Evolutionary conservation across 2,888 invertebrate genomes (phyloP).

Genomic region (Nymphalis polychloros): DNA sequence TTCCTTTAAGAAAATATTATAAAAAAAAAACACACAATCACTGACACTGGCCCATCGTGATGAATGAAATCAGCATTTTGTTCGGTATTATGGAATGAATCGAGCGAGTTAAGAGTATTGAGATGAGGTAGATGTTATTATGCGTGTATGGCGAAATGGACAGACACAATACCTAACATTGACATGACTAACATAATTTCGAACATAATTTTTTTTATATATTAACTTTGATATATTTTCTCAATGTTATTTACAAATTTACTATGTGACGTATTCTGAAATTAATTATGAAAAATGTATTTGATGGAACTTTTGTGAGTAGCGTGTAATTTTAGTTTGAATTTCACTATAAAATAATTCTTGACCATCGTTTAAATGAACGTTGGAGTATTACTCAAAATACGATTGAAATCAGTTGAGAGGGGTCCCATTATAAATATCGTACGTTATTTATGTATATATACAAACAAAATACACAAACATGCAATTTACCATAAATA

Average conservation of each 20-base stretch:
- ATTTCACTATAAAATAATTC: neutral
- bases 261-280: too few relatives aligned
- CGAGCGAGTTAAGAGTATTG: slow-evolving; percentile 46
- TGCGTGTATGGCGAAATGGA: slow-evolving; percentile 38
- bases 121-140: slow-evolving; percentile 77
- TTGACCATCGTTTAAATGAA: neutral
- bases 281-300: too few relatives aligned
- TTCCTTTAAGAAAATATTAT: neutral
- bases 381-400: neutral
- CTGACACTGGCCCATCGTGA: neutral
- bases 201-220: too few relatives aligned
- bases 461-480: slow-evolving; percentile 51
- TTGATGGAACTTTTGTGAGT: too few relatives aligned
- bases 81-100: slow-evolving; percentile 39
- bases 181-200: neutral
- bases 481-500: slow-evolving; percentile 61
- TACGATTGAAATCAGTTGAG: too few relatives aligned
- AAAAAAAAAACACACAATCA: neutral
- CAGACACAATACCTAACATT: neutral
- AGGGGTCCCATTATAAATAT: neutral
- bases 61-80: slow-evolving; percentile 27
- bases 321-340: too few relatives aligned
- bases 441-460: neutral
- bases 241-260: too few relatives aligned
- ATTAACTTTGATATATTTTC: too few relatives aligned